Base-by-base conservation (phyloP, 2,888 invertebrate species). In the Drosophila infuscata region DNA sequence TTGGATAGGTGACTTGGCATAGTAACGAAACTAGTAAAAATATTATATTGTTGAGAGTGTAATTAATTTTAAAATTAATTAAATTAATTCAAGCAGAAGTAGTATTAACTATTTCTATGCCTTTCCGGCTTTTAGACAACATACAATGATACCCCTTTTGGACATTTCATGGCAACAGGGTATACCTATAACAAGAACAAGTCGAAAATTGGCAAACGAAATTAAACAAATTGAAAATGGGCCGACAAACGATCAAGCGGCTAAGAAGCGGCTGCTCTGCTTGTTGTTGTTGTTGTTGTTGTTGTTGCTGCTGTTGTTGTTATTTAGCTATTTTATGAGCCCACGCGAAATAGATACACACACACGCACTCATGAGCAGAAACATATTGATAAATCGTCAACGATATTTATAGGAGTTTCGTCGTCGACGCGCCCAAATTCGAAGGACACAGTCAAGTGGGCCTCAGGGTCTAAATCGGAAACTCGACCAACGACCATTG, bases 321-420 rank as follows among this genome's bases (percentile, higher is more conserved):
- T 49, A 53, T 64, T 51, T 15, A 48, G 64, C 75, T 58, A 73
- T 82, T 85, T 82, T 82, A 85, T 81, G 59, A 85, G 78, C 83
- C 83, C 85, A 83, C 83, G 85, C 83, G 74, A 61, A 49, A 38
- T 33, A 67, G 56, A 77, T 53, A 84, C 61, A 81, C 53, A 60
- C 52, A 54, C 38, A 60, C 49, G 60, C 43, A 25, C 36, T 46
- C 38, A 43, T 43, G 33, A 15, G 5, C 12, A 58, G 46, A 36
- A 33, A 57, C 69, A 63, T 71, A 74, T 61, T 81, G 80, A 83
- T 83, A 86, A 84, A 84, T 84, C 81, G 86, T 73, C 75, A 79
- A 73, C 74, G 86, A 79, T 84, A 84, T 84, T 86, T 86, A 83
- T 84, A 82, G 86, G 82, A 84, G 86, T 83, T 84, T 78, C 81